These are phyloP conservation scores for Nesidiocoris tenuis DNA, from an alignment of 2,888 invertebrate genomes.

Conservation along the genomic window DNA sequence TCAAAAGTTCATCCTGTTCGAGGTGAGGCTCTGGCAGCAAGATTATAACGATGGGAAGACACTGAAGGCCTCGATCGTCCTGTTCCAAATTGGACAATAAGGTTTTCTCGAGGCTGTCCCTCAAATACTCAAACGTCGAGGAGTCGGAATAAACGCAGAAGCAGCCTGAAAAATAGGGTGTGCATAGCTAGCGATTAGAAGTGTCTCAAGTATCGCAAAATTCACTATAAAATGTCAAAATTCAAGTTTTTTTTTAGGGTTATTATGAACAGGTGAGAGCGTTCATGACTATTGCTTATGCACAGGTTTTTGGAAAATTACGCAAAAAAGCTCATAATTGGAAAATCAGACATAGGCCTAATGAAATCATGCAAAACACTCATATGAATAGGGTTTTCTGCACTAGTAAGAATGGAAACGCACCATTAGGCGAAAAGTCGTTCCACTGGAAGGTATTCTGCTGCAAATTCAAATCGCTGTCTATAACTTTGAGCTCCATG, in stretches of 20 bases:
- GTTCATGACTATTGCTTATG: too few species aligned
- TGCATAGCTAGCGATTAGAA: too few species aligned
- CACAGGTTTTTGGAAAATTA: too few species aligned
- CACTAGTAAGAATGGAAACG: too few species aligned
- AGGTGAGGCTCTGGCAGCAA: conserved; percentile 82
- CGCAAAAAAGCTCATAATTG: too few species aligned
- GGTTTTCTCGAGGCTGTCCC: conserved; percentile 87
- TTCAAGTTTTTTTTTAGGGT: too few species aligned
- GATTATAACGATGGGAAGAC: conserved; percentile 84
- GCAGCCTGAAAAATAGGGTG: conserved; percentile 61
- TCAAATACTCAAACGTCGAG: conserved; percentile 87
- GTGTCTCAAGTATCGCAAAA: too few species aligned
- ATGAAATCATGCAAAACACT: too few species aligned
- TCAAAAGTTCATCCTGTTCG: conserved; percentile 80
- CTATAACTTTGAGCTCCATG: conserved; percentile 81
- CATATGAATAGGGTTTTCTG: too few species aligned
- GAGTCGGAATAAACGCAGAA: conserved; percentile 89
- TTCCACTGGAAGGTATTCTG: conserved; percentile 79
- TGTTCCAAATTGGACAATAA: conserved; percentile 84
- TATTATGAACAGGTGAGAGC: too few species aligned
- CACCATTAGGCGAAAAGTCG: conserved; percentile 87
- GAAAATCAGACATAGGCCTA: too few species aligned
- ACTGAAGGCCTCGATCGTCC: conserved; percentile 81
- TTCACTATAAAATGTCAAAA: too few species aligned
- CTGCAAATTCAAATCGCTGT: conserved; percentile 77